Base-by-base conservation (phyloP, 2,888 invertebrate genomes). In the Augochlorella aurata region DNA sequence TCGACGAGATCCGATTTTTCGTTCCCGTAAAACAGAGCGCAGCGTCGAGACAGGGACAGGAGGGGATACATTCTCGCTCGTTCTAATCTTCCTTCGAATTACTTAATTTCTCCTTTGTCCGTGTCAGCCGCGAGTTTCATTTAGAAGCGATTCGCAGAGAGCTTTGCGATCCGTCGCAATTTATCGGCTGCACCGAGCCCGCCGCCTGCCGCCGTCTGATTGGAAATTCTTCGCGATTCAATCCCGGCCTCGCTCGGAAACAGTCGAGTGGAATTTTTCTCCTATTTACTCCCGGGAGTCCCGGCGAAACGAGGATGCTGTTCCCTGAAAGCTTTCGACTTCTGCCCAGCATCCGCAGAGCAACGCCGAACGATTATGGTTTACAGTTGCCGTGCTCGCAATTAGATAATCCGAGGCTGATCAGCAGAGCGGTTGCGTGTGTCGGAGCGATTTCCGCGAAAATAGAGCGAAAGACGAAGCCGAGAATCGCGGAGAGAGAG, bases 191-290 rank as follows among this genome's bases (percentile, higher is more conserved):
- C 50, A 21, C 29, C 29, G 61, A 70, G 38, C 38, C 38, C 38
- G 38, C 38, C 38, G 38, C 29, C 29, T 3, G 29, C 3, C 38
- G 38, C 38, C 16, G 16, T 5, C 16, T 54, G 29, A 63, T 65
- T 71, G 71, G 65, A 70, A 76, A 70, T 70, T 65, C 45, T 52
- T 52, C 44, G 58, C 18, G 63, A 18, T 76, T 38, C 45, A 45
- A 29, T 63, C 24, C 1, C 58, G 24, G 7, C 49, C 4, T 1
- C 21, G 21, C 58, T 12, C 38, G 58, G 24, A 58, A 58, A 58
- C 58, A 58, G 58, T 58, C 58, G 24, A 24, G 7, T 21, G 24
- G 14, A 24, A 58, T 58, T 58, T 58, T 24, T 58, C 58, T n/a
- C 58, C 24, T 58, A 58, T 58, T 58, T 58, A 58, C 2, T n/a